A percentile compares a stretch with the other conserved stretches of the same genome.
Conservation (phyloP, 2,888 invertebrate genomes). For the Cloeon dipterum region DNA sequence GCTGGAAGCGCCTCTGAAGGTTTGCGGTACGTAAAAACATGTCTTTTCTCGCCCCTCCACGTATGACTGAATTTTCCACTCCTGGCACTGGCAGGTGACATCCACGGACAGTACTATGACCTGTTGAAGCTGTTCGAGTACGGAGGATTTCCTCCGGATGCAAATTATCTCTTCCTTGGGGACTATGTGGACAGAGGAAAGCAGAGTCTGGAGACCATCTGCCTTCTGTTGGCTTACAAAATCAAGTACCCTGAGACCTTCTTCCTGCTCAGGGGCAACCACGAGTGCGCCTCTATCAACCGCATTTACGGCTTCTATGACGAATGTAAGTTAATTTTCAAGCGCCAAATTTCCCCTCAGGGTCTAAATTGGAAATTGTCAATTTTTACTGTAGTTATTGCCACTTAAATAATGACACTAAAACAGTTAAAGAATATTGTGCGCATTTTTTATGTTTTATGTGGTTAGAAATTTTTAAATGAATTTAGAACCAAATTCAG, state of each 20-base stretch:
- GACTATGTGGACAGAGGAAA: constrained; percentile 98
- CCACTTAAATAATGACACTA: too few relatives aligned
- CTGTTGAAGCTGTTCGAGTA: constrained; percentile 93
- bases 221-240: constrained; percentile 89
- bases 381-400: too few relatives aligned
- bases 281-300: constrained; percentile 96
- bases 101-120: constrained; percentile 98
- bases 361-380: too few relatives aligned
- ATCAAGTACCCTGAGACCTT: constrained; percentile 98
- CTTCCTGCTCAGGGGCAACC: constrained; percentile 90
- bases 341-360: constrained; percentile 16
- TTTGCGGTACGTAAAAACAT: too few relatives aligned
- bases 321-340: constrained; percentile 42
- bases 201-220: constrained; percentile 95
- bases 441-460: too few relatives aligned
- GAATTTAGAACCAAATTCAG: too few relatives aligned
- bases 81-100: constrained; percentile 91
- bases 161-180: constrained; percentile 94
- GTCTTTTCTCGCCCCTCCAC: too few relatives aligned
- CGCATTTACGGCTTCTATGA: constrained; percentile 97
- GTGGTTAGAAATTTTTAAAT: too few relatives aligned
- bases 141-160: constrained; percentile 96
- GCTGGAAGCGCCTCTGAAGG: too few relatives aligned
- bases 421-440: too few relatives aligned
- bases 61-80: too few relatives aligned